These are phyloP conservation scores for Ectemnius cavifrons DNA, from an alignment of 2,888 invertebrate genomes.

Conservation along the genomic window DNA sequence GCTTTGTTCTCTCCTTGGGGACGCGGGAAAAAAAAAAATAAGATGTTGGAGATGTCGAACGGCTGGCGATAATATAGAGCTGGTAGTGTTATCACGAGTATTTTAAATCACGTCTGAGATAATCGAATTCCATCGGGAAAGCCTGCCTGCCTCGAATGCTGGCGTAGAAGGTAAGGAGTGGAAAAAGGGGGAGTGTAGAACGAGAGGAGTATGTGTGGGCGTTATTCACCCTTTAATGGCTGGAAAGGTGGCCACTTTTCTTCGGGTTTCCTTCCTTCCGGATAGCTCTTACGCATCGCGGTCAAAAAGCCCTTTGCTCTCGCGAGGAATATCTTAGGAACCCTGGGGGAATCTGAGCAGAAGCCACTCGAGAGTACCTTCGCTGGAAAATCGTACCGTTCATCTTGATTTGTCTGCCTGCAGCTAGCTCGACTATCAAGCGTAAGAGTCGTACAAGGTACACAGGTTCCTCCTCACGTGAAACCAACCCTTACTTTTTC, in stretches of 20 bases:
- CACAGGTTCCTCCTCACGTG: background rate
- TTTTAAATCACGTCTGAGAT: conserved; percentile 55
- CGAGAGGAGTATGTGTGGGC: conserved; percentile 12
- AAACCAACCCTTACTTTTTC: background rate
- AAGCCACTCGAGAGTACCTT: conserved; percentile 24
- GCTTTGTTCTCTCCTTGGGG: conserved; percentile 23
- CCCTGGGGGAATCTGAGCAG: conserved; percentile 25
- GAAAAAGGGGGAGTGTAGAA: background rate
- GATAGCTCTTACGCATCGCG: conserved; percentile 43
- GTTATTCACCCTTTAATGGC: conserved; percentile 54
- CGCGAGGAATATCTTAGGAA: conserved; percentile 44
- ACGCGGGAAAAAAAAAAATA: background rate
- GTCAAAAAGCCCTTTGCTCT: conserved; percentile 31
- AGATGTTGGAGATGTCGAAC: conserved; percentile 13
- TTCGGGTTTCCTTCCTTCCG: conserved; percentile 16
- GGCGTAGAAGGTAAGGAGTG: no score
- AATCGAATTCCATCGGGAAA: conserved; percentile 47
- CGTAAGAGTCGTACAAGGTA: background rate
- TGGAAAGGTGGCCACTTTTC: conserved; percentile 28
- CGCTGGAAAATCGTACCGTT: conserved; percentile 50
- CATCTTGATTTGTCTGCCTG: conserved; percentile 52
- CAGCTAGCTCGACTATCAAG: conserved; percentile 13
- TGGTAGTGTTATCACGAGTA: conserved; percentile 41
- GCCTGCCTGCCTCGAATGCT: no score
- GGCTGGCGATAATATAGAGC: conserved; percentile 8